Base-by-base conservation (phyloP, 1,140 invertebrate species). In the Tetramorium simillimum region DNA sequence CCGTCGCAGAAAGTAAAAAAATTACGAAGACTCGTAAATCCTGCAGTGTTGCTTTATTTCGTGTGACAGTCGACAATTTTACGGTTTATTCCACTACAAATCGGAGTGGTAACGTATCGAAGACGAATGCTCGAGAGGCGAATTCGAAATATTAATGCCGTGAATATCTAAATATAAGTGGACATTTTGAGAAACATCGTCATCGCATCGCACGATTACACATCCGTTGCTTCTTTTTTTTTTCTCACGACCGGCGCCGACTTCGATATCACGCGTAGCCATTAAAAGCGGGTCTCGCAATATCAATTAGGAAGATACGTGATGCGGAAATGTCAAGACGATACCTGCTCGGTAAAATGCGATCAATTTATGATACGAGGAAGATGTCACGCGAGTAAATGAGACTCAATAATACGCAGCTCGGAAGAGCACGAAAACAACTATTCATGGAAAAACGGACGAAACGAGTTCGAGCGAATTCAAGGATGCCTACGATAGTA, bases 121-220 rank as follows among this genome's bases (percentile, higher is more conserved):
- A 69, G 46, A 69, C 4, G 14, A 28, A 70, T 43, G 18, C 12
- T 56, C n/a, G 21, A 14, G 21, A 70, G 0, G 10, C 16, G n/a
- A 69, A 81, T 21, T 43, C 21, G 49, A 24, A 33, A 69, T 81
- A 81, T 81, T 70, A 70, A 81, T 70, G 37, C 21, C 33, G 49
- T n/a, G 63, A 43, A 33, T 56, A 70, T 81, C 78, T 81, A 81
- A 81, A 81, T 81, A 81, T 81, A 81, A 70, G 10, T n/a, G 33
- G 33, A 81, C 46, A 10, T 37, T 81, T 70, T 58, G 63, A 81
- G 78, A 70, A 81, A 81, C 21, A 46, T 81, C 18, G 24, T 21
- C 58, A 46, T 62, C 77, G 33, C 58, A 46, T 62, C 77, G 33
- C 33, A 33, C 49, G 78, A 70, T 81, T 53, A 81, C 51, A 24